These are phyloP conservation scores for Cenopis cana DNA, from an alignment of 2,888 invertebrate species.

Conservation along the genomic window DNA sequence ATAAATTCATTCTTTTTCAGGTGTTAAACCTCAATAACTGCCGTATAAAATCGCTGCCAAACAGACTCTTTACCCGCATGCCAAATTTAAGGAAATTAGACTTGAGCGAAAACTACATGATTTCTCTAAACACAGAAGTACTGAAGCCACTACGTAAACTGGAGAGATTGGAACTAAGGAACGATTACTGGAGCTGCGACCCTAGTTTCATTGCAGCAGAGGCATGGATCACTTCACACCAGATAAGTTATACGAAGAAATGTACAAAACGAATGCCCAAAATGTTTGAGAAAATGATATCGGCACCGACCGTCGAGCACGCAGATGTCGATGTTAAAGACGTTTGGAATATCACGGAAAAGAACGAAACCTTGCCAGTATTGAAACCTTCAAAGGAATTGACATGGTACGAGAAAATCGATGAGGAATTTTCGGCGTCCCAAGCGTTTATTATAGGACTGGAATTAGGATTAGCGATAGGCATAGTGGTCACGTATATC, in stretches of 20 bases:
- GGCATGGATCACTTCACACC: constrained; percentile 69
- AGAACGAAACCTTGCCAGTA: constrained; percentile 54
- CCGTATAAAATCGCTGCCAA: constrained; percentile 83
- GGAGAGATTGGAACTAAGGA: constrained; percentile 79
- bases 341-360: constrained; percentile 73
- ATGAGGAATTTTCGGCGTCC: constrained; percentile 74
- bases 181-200: constrained; percentile 86
- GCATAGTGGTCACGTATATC: constrained; percentile 74
- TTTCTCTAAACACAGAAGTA: constrained; percentile 77
- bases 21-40: constrained; percentile 85
- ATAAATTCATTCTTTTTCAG: too few species aligned
- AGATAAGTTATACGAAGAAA: constrained; percentile 77
- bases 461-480: constrained; percentile 74
- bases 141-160: constrained; percentile 79
- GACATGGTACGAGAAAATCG: constrained; percentile 73
- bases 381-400: constrained; percentile 54
- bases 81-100: constrained; percentile 85
- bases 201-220: constrained; percentile 71
- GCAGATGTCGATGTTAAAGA: constrained; percentile 69
- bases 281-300: constrained; percentile 85
- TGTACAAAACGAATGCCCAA: constrained; percentile 73
- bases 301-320: constrained; percentile 70
- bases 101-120: constrained; percentile 86
- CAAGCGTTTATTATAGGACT: constrained; percentile 77
- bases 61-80: constrained; percentile 79